Conservation (phyloP, 2,113 vertebrate genomes). For the Oreotrochilus melanogaster region DNA sequence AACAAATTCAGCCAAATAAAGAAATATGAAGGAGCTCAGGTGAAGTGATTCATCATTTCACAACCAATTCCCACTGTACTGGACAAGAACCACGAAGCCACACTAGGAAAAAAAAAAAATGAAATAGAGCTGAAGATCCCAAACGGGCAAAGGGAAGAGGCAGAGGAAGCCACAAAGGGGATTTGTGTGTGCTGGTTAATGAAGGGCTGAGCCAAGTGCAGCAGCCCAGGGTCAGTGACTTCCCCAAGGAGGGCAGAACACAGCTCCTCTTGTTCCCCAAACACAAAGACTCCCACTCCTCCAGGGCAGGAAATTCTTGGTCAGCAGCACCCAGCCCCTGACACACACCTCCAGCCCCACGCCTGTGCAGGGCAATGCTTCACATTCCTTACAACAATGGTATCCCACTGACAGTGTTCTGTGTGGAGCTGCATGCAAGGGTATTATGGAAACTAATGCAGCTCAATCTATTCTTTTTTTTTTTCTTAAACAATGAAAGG, state of each 20-base stretch:
- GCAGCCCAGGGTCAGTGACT: background rate
- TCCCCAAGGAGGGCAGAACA: background rate
- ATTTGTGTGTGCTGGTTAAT: background rate
- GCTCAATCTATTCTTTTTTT: background rate
- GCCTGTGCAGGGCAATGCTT: background rate
- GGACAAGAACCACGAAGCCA: background rate
- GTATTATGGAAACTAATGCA: background rate
- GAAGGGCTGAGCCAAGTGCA: background rate
- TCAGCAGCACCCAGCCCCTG: background rate
- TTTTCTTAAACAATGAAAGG: background rate
- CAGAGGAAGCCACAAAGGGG: background rate
- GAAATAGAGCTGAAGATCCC: background rate
- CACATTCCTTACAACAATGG: background rate
- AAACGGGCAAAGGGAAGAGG: rapidly evolving
- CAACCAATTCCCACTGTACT: too few relatives aligned
- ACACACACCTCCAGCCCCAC: background rate
- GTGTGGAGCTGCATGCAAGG: background rate
- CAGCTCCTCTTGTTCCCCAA: slow-evolving; percentile 1
- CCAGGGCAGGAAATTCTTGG: background rate
- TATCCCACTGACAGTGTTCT: rapidly evolving
- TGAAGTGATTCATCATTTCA: background rate
- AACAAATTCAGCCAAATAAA: background rate
- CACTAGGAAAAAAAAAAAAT: background rate
- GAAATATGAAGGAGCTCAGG: background rate
- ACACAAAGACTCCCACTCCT: slow-evolving; percentile 40